A percentile compares a stretch with the other conserved stretches of the same genome.
Evolutionary conservation across 2,797 vertebrate species (phyloP).

Genomic region (Crenuchus spilurus): DNA sequence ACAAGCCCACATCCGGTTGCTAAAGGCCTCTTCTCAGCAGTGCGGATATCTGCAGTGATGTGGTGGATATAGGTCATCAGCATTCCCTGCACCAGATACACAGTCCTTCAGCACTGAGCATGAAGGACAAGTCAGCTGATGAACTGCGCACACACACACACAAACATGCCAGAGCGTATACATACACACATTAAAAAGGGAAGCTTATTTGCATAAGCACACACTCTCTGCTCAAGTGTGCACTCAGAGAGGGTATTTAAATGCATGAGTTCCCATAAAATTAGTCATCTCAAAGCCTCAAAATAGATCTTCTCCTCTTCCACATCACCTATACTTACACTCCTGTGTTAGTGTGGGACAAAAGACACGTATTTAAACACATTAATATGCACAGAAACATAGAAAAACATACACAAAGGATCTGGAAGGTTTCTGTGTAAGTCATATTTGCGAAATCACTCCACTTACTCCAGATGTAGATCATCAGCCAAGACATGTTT

Average conservation of each 20-base stretch:
- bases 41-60: constrained; percentile 68
- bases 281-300: constrained; percentile 12
- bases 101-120: constrained; percentile 72
- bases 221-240: background rate
- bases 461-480: too few species aligned
- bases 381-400: too few species aligned
- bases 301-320: constrained; percentile 5
- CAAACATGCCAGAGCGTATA: constrained; percentile 18
- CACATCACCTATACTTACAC: background rate
- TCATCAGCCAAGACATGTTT: too few species aligned
- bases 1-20: constrained; percentile 28
- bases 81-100: constrained; percentile 67
- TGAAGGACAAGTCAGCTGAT: constrained; percentile 75
- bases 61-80: constrained; percentile 77
- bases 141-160: constrained; percentile 61
- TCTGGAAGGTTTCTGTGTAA: too few species aligned
- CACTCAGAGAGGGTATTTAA: constrained; percentile 13
- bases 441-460: too few species aligned
- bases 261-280: constrained; percentile 35
- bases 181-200: background rate
- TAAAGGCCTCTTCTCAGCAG: constrained; percentile 37
- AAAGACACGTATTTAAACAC: too few species aligned
- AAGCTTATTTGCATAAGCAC: constrained; percentile 21
- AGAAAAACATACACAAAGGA: too few species aligned
- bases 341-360: background rate